These are phyloP conservation scores for Parambassis ranga DNA, from an alignment of 2,797 vertebrate genomes.

Conservation along the genomic window DNA sequence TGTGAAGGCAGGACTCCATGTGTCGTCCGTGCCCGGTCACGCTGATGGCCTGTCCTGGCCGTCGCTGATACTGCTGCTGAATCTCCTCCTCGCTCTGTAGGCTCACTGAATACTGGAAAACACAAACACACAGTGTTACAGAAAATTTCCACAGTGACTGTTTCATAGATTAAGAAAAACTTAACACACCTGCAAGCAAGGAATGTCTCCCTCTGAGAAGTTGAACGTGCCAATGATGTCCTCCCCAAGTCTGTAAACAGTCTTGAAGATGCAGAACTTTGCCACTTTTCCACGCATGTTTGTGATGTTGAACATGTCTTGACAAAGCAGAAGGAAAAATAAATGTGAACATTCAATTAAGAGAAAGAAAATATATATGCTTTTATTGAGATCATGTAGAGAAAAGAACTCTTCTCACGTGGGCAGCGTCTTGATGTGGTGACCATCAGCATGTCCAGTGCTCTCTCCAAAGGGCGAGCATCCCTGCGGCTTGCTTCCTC, in stretches of 20 bases:
- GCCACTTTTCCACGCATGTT: slow-evolving; percentile 93
- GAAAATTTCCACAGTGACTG: neutral
- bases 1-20: slow-evolving; percentile 95
- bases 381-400: neutral
- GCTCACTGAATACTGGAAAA: slow-evolving; percentile 91
- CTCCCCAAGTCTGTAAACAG: slow-evolving; percentile 93
- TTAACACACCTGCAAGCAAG: slow-evolving; percentile 91
- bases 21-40: slow-evolving; percentile 91
- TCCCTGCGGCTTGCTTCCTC: slow-evolving; percentile 91
- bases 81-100: slow-evolving; percentile 96
- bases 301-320: slow-evolving; percentile 97
- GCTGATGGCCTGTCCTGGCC: slow-evolving; percentile 81
- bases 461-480: slow-evolving; percentile 87
- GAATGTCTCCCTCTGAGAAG: slow-evolving; percentile 94
- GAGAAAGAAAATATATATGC: neutral
- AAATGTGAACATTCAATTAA: neutral
- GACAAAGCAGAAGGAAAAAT: neutral
- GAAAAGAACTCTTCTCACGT: too few species aligned
- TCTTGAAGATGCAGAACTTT: slow-evolving; percentile 97
- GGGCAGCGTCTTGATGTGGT: slow-evolving; percentile 92
- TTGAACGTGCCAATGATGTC: slow-evolving; percentile 94
- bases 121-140: neutral
- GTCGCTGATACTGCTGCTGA: slow-evolving; percentile 88
- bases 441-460: slow-evolving; percentile 93
- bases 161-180: too few species aligned